Evolutionary conservation across 2,113 vertebrate genomes (phyloP), one percentile per base, ranked within the genome.

Genomic region (Meleagris gallopavo): DNA sequence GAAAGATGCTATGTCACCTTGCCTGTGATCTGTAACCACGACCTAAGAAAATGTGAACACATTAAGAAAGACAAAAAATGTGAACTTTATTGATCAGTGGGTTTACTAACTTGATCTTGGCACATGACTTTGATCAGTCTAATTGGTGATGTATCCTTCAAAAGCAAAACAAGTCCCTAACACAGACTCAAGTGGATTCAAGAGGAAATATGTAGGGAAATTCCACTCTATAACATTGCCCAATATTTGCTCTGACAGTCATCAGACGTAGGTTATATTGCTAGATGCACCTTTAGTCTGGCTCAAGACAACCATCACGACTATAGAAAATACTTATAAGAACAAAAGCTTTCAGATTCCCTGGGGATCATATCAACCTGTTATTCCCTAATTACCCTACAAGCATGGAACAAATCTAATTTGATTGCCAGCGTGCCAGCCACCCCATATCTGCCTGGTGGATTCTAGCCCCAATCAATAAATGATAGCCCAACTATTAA

Each of bases 301-400:
- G 9, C 11, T 9, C 17, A 22, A 8, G 25, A 3, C 3, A 46
- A 10, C 2, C 17, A 18, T 27, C 55, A 6, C 10, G 55, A 67
- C 81, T 67, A 34, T 10, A 48, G 45, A 27, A 73, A 24, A 9
- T 11, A 19, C 15, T 48, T 18, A 5, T 5, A 61, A 48, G 7
- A 10, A 34, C 17, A 57, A 40, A 76, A 72, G 6, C 4, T 62
- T 54, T 38, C 43, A 40, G 27, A 1, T n/a, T 30, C 58, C 41
- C 15, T 1, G 0, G 11, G 11, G 8, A 6, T 29, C 57, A 13
- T 30, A 21, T n/a, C 61, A 41, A 46, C 45, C 57, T 4, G 0
- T 70, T 76, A 50, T 64, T 81, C 29, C 52, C 19, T 2, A 0
- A 12, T 87, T 41, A 2, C 22, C 41, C 29, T 50, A 41, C 4